Conservation (phyloP, 2,888 invertebrate species). For the Venustoraphidia nigricollis region DNA sequence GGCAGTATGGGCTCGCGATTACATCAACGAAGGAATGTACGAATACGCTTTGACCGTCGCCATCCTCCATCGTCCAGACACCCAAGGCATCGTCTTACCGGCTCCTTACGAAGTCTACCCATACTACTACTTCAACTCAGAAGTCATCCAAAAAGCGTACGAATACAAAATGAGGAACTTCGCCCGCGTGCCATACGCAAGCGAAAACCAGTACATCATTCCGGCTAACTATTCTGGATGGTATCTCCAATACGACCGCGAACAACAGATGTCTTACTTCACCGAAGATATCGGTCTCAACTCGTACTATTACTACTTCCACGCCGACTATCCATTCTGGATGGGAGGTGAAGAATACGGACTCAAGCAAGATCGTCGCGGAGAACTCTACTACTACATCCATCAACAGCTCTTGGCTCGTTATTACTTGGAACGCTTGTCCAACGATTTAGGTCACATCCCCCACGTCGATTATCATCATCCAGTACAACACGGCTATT, state of each 20-base stretch:
- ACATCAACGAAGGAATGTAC: conserved; percentile 32
- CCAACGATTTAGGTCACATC: conserved; percentile 44
- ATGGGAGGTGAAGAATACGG: conserved; percentile 32
- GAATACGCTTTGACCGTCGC: conserved; percentile 44
- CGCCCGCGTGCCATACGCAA: neutral
- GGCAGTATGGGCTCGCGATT: conserved; percentile 24
- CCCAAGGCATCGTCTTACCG: conserved; percentile 40
- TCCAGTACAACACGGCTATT: conserved; percentile 34
- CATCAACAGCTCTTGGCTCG: conserved; percentile 53
- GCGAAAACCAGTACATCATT: conserved; percentile 14
- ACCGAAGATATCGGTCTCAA: conserved; percentile 50
- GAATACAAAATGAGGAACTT: conserved; percentile 29
- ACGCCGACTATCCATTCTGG: conserved; percentile 46
- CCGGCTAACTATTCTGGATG: conserved; percentile 27
- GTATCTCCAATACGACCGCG: conserved; percentile 34
- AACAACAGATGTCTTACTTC: conserved; percentile 44
- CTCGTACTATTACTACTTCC: conserved; percentile 44
- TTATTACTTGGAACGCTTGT: conserved; percentile 52
- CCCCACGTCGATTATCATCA: conserved; percentile 36
- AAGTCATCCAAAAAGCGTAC: conserved; percentile 33
- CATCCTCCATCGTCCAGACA: conserved; percentile 39
- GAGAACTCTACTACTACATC: conserved; percentile 44
- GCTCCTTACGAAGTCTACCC: conserved; percentile 54
- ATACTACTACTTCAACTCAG: conserved; percentile 42
- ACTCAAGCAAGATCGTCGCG: conserved; percentile 27